Percentiles rank a stretch among this genome's conserved stretches.
Conservation (phyloP, 2,113 vertebrate genomes). For the Cyphomyrus plagiostoma region DNA sequence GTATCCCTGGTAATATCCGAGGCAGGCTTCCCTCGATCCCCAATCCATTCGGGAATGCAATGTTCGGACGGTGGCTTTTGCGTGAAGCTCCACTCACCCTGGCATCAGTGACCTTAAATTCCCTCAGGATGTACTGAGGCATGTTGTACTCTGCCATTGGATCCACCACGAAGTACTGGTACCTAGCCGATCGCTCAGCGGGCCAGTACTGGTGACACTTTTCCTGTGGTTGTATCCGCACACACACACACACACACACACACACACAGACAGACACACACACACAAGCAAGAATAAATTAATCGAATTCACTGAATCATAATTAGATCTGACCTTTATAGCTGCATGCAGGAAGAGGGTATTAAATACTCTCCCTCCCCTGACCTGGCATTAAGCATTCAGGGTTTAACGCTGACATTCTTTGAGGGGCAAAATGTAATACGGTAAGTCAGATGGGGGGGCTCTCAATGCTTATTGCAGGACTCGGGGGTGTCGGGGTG, state of each 20-base stretch:
- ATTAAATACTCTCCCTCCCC: background rate
- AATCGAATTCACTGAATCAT: background rate
- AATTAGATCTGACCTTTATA: background rate
- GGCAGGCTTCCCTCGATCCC: background rate
- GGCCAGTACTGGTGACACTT: constrained; percentile 99
- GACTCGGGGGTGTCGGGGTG: no score
- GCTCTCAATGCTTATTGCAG: background rate
- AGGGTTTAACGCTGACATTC: background rate
- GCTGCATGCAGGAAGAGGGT: background rate
- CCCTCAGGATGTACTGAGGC: constrained; percentile 95
- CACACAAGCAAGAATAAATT: background rate
- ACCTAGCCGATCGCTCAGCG: constrained; percentile 85
- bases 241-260: constrained; percentile 19
- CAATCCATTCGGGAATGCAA: background rate
- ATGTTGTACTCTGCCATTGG: constrained; percentile 98
- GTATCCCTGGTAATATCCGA: background rate
- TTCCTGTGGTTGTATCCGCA: constrained; percentile 59
- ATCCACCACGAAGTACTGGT: constrained; percentile 97
- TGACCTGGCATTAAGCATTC: background rate
- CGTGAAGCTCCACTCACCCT: constrained; percentile 65
- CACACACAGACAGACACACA: background rate
- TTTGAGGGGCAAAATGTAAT: background rate
- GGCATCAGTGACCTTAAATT: constrained; percentile 97
- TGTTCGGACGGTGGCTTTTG: background rate
- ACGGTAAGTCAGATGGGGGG: background rate